phyloP scores from a whole-genome alignment of 2,888 invertebrate species.

The Linnaemya tessellans region DNA sequence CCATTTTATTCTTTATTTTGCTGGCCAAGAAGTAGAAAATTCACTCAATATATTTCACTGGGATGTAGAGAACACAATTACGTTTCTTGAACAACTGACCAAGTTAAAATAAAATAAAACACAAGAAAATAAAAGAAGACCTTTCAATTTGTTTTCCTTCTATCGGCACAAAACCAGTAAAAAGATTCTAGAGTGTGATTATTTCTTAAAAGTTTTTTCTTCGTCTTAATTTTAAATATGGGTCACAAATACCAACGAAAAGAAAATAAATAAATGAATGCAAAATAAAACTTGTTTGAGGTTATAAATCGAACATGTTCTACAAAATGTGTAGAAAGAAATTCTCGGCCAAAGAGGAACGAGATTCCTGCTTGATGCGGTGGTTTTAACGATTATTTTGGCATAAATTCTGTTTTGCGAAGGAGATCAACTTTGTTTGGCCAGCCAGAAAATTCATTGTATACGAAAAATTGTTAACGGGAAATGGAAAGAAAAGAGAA shows the following conservation, averaged over 20 bases:
- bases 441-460: conserved; percentile 4
- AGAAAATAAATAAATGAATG: conserved; percentile 6
- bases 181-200: conserved; percentile 34
- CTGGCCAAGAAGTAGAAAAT: too few species aligned
- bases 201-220: conserved; percentile 43
- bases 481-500: background rate
- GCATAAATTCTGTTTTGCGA: conserved; percentile 52
- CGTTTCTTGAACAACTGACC: conserved; percentile 29
- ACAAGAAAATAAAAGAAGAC: conserved; percentile 12
- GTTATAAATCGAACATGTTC: conserved; percentile 43
- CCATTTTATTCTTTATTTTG: too few species aligned
- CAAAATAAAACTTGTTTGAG: conserved; percentile 57
- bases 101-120: conserved; percentile 11
- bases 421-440: conserved; percentile 57
- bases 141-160: conserved; percentile 43
- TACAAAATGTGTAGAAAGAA: conserved; percentile 1
- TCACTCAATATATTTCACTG: too few species aligned
- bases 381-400: conserved; percentile 62
- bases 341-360: background rate
- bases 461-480: conserved; percentile 5
- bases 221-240: conserved; percentile 50
- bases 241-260: conserved; percentile 50
- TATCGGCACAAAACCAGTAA: background rate
- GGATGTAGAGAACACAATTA: background rate
- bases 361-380: conserved; percentile 59